Evolutionary conservation across 2,888 invertebrate genomes (phyloP).

Genomic region (Margaritifera margaritifera): DNA sequence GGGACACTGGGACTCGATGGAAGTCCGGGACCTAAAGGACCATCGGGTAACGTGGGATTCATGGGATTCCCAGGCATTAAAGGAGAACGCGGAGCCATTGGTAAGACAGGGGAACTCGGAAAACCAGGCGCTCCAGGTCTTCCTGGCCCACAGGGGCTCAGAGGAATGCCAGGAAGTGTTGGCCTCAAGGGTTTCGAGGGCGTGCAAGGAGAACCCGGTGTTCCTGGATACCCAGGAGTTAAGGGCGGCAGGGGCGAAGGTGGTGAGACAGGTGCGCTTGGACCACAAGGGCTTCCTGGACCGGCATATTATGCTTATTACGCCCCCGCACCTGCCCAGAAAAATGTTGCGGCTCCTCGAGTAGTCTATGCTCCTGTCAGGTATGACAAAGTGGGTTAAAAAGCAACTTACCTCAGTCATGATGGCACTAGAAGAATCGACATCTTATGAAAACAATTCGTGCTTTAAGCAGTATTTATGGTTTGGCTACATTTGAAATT

Average conservation of each 20-base stretch:
- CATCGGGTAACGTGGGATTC: conserved; percentile 25
- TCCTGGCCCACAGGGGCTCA: conserved; percentile 21
- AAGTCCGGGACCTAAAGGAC: conserved; percentile 24
- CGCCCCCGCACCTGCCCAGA: conserved; percentile 19
- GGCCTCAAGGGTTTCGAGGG: conserved; percentile 37
- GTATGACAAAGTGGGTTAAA: no score
- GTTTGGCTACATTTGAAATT: no score
- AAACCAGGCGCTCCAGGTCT: conserved; percentile 19
- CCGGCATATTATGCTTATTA: conserved; percentile 27
- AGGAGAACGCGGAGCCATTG: conserved; percentile 28
- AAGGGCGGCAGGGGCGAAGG: conserved; percentile 28
- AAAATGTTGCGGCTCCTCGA: conserved; percentile 24
- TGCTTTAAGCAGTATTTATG: no score
- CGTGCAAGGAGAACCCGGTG: conserved; percentile 19
- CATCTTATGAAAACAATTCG: no score
- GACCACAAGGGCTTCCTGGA: conserved; percentile 23
- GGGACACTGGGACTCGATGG: conserved; percentile 28
- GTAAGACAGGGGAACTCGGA: conserved; percentile 19
- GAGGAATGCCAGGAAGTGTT: conserved; percentile 21
- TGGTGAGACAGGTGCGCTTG: conserved; percentile 18
- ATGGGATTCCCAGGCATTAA: conserved; percentile 30
- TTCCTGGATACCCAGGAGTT: conserved; percentile 20
- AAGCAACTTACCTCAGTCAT: no score
- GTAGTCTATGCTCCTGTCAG: conserved; percentile 12
- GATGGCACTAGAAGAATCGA: no score